Evolutionary conservation across 2,797 vertebrate species (phyloP).

Genomic region (Rhinophrynus dorsalis): DNA sequence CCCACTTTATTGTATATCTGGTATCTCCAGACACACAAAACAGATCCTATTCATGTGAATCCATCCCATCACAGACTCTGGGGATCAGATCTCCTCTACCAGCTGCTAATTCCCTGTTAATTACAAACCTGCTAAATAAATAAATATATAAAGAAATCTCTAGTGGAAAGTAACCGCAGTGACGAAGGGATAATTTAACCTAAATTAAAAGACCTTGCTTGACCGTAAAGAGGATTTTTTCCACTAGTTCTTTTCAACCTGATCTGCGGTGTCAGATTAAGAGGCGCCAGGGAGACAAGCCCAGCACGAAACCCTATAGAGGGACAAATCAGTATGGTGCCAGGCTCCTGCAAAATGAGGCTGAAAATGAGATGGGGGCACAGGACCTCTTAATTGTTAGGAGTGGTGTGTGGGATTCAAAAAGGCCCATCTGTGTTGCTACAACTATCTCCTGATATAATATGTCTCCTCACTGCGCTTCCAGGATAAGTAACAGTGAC

Average conservation of each 20-base stretch:
- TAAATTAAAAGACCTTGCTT: background rate
- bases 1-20: too few species aligned
- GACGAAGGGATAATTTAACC: background rate
- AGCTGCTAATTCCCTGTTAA: background rate
- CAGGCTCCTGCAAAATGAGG: background rate
- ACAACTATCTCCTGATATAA: background rate
- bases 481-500: background rate
- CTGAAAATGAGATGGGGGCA: background rate
- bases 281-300: background rate
- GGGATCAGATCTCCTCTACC: background rate
- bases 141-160: background rate
- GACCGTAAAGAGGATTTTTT: background rate
- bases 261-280: slow-evolving; percentile 29
- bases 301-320: slow-evolving; percentile 5
- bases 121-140: slow-evolving; percentile 12
- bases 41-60: background rate
- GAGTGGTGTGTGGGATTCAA: background rate
- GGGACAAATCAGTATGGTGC: slow-evolving; percentile 5
- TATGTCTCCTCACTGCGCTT: background rate
- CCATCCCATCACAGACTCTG: background rate
- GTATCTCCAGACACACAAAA: background rate
- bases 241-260: background rate
- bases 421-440: too few species aligned
- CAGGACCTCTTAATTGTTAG: background rate
- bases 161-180: background rate